Evolutionary conservation across 2,113 vertebrate species (phyloP).

Genomic region (Microtus oregoni): DNA sequence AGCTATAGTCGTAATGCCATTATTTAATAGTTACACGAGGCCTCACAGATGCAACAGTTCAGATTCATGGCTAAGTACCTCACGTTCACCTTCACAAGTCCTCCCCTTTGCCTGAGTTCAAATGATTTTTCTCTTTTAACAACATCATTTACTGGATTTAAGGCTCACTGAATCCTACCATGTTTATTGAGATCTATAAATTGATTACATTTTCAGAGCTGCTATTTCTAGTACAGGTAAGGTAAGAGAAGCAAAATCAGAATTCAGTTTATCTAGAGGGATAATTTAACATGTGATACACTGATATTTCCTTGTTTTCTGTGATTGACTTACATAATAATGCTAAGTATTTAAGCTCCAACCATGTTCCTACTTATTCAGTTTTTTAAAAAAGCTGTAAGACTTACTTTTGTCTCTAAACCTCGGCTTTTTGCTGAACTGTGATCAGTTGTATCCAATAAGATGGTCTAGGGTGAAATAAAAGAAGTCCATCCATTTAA

Average conservation of each 20-base stretch:
- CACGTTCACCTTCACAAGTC: not conserved
- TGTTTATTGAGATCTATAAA: not conserved
- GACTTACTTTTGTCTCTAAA: slow-evolving; percentile 55
- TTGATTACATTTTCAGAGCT: not conserved
- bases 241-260: not conserved
- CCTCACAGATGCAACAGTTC: not conserved
- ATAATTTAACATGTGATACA: not conserved
- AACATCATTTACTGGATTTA: not conserved
- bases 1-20: not conserved
- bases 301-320: not conserved
- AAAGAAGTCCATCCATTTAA: not conserved
- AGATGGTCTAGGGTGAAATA: not conserved
- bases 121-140: not conserved
- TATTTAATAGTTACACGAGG: not conserved
- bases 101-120: not conserved
- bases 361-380: slow-evolving; percentile 35
- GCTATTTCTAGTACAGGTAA: slow-evolving; percentile 9
- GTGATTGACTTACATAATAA: not conserved
- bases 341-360: slow-evolving; percentile 41
- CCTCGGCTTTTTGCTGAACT: not conserved
- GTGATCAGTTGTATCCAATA: slow-evolving; percentile 2
- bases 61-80: slow-evolving; percentile 33
- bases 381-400: slow-evolving; percentile 16
- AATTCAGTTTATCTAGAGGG: not conserved
- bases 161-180: not conserved